A percentile compares a stretch with the other conserved stretches of the same genome.
These are phyloP conservation scores for Trinectes maculatus DNA, from an alignment of 2,113 vertebrate genomes.

Conservation along the genomic window DNA sequence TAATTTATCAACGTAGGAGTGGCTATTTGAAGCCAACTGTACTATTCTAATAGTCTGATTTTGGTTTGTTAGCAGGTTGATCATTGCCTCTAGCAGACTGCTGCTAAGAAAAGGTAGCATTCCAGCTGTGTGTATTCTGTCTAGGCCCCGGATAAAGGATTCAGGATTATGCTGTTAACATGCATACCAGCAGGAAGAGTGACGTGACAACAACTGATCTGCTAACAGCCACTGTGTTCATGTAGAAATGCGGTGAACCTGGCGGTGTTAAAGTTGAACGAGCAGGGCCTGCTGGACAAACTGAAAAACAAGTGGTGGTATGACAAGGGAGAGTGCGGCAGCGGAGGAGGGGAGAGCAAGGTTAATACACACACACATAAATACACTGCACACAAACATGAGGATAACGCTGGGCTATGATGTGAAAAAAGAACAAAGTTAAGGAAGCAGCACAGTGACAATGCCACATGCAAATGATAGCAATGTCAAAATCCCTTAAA, in stretches of 20 bases:
- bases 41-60: no score
- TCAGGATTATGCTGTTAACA: conserved; percentile 28
- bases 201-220: conserved; percentile 30
- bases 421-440: conserved; percentile 7
- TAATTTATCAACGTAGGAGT: no score
- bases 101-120: conserved; percentile 4
- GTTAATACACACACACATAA: conserved; percentile 67
- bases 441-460: conserved; percentile 58
- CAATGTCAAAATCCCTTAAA: background rate
- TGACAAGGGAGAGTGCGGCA: conserved; percentile 79
- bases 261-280: conserved; percentile 80
- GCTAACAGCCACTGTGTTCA: conserved; percentile 76
- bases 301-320: conserved; percentile 81
- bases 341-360: conserved; percentile 80
- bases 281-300: conserved; percentile 79
- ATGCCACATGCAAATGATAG: conserved; percentile 18
- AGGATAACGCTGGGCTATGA: conserved; percentile 34
- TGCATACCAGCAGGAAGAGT: conserved; percentile 46
- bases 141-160: conserved; percentile 3
- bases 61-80: no score
- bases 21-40: no score
- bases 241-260: conserved; percentile 79
- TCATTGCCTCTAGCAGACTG: no score
- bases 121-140: conserved; percentile 47
- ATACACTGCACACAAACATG: conserved; percentile 15